Base-by-base conservation (phyloP, 2,888 invertebrate species). In the Gisinianus flammeolus region DNA sequence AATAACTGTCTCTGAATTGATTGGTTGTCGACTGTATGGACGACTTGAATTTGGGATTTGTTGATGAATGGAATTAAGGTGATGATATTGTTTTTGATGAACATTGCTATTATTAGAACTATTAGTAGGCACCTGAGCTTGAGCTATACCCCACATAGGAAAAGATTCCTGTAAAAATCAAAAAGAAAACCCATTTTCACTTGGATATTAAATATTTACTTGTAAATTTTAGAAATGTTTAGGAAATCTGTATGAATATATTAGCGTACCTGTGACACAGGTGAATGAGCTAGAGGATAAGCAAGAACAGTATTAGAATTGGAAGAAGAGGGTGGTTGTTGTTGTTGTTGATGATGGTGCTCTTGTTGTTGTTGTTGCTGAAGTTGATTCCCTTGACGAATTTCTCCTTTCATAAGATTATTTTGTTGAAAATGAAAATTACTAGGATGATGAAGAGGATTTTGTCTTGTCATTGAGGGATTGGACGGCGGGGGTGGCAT, bases 1-100 rank as follows among this genome's bases (percentile, higher is more conserved):
- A 76, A 84, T 84, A 16, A 84, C 84, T 16, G 84, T 84, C 79
- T 84, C 84, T 0, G 84, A 84, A 70, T 82, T 83, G n/a, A 81
- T 75, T 12, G 81, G 84, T 54, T 54, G 83, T 31, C 79, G 78
- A 54, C 52, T 78, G 22, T 72, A 76, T 58, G 58, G 58, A 35
- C 79, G 33, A 44, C 68, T 52, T 22, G 26, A n/a, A n/a, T n/a
- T n/a, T 16, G 30, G 52, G 31, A 8, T 24, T 30, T 22, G 19
- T 22, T 26, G 76, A 58, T 62, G 69, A 24, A 76, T 69, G 24
- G 44, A 64, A 35, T 64, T 64, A 24, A 64, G 56, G 4, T n/a
- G 71, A 72, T 75, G 68, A 67, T 70, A 67, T 28, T 24, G 22
- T 22, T 33, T 64, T 54, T 68, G 73, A 54, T 77, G 70, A 26